phyloP scores from a whole-genome alignment of 2,888 invertebrate species.

The Nephrotoma flavescens region DNA sequence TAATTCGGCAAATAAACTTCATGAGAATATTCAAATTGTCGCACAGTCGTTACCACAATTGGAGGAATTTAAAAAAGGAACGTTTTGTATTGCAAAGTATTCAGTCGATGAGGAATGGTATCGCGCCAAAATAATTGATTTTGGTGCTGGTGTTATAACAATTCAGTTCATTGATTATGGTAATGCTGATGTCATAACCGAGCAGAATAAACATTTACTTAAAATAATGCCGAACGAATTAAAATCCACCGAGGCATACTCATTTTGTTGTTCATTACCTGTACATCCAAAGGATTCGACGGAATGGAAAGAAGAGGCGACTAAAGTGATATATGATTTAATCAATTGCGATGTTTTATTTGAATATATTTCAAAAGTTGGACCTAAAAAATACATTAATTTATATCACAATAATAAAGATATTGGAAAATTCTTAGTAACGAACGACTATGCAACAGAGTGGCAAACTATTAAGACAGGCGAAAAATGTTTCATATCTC shows the following conservation, averaged over 20 bases:
- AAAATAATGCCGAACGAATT: slow-evolving; percentile 46
- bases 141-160: slow-evolving; percentile 57
- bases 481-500: slow-evolving; percentile 56
- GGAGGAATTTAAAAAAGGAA: slow-evolving; percentile 41
- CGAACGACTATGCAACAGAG: slow-evolving; percentile 19
- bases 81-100: slow-evolving; percentile 63
- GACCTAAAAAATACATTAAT: slow-evolving; percentile 38
- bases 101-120: slow-evolving; percentile 81
- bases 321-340: slow-evolving; percentile 39
- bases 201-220: slow-evolving; percentile 38
- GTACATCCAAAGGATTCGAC: slow-evolving; percentile 45
- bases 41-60: slow-evolving; percentile 38
- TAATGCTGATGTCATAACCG: slow-evolving; percentile 59
- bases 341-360: slow-evolving; percentile 24
- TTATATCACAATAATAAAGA: slow-evolving; percentile 44
- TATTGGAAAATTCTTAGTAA: slow-evolving; percentile 43
- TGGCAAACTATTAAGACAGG: slow-evolving; percentile 38
- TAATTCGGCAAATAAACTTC: slow-evolving; percentile 41
- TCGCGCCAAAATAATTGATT: slow-evolving; percentile 73
- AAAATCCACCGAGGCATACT: slow-evolving; percentile 39
- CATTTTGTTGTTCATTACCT: slow-evolving; percentile 50
- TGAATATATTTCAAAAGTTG: slow-evolving; percentile 27
- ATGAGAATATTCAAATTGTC: slow-evolving; percentile 46
- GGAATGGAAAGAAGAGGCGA: slow-evolving; percentile 50
- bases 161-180: slow-evolving; percentile 67